phyloP scores from a whole-genome alignment of 1,140 invertebrate species.

The Hermetia illucens region DNA sequence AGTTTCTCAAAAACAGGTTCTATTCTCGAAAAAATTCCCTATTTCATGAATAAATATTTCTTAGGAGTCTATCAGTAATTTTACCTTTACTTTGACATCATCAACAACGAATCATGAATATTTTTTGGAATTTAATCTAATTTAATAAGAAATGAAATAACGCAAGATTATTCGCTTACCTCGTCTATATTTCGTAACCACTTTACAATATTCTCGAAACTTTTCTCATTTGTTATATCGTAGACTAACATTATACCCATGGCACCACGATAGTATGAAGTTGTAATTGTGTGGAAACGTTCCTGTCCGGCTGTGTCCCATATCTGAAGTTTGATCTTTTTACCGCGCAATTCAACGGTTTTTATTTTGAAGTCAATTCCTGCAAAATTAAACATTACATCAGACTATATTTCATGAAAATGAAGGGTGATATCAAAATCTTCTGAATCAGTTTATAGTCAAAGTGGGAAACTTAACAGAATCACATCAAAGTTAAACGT shows the following conservation, averaged over 20 bases:
- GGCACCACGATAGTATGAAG: conserved; percentile 92
- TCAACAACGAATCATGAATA: neutral
- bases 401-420: too few relatives aligned
- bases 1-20: too few relatives aligned
- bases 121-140: neutral
- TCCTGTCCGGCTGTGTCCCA: conserved; percentile 81
- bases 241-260: conserved; percentile 99
- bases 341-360: conserved; percentile 91
- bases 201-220: conserved; percentile 97
- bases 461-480: too few relatives aligned
- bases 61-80: neutral
- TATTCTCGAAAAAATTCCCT: conserved; percentile 1
- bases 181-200: conserved; percentile 98
- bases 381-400: too few relatives aligned
- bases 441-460: too few relatives aligned
- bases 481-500: too few relatives aligned
- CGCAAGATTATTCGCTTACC: conserved; percentile 29
- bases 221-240: conserved; percentile 96
- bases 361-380: conserved; percentile 99
- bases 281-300: conserved; percentile 94
- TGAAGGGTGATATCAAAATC: too few relatives aligned
- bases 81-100: conserved; percentile 1
- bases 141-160: too few relatives aligned
- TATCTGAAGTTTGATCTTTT: conserved; percentile 98
- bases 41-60: neutral